Evolutionary conservation across 1,140 invertebrate genomes (phyloP).

Genomic region (Anagrus nilaparvatae): DNA sequence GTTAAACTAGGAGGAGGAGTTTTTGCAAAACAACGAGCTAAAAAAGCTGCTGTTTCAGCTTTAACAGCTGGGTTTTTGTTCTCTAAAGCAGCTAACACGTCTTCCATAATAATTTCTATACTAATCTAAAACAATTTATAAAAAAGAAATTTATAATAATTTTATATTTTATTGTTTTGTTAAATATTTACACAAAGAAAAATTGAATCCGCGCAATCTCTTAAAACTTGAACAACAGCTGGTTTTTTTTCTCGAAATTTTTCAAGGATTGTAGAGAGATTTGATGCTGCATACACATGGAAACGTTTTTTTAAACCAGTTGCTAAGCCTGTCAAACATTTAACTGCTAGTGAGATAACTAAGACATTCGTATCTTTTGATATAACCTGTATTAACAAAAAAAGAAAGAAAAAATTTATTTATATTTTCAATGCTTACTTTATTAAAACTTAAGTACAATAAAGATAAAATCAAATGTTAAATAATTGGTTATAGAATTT

Average conservation of each 20-base stretch:
- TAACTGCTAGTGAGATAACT: conserved; percentile 76
- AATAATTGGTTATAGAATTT: not conserved
- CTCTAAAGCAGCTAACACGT: conserved; percentile 69
- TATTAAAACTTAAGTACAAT: too few species aligned
- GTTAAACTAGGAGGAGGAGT: conserved; percentile 72
- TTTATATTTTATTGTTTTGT: not conserved
- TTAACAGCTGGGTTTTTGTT: conserved; percentile 96
- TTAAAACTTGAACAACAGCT: conserved; percentile 72
- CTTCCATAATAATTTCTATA: conserved; percentile 81
- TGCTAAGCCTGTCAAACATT: conserved; percentile 76
- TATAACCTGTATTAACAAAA: conserved; percentile 61
- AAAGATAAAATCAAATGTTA: not conserved
- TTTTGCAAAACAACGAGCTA: conserved; percentile 71
- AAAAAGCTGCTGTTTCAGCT: conserved; percentile 81
- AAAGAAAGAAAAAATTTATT: too few species aligned
- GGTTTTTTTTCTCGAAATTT: conserved; percentile 98
- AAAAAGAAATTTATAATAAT: conserved; percentile 14
- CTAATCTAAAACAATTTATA: conserved; percentile 58
- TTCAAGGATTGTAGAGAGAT: conserved; percentile 73
- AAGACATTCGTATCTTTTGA: conserved; percentile 94
- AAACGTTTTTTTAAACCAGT: conserved; percentile 83
- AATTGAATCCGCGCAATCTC: conserved; percentile 88
- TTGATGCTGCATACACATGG: conserved; percentile 67
- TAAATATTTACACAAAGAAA: conserved; percentile 61
- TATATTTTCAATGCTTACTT: too few species aligned